Evolutionary conservation across 2,888 invertebrate species (phyloP), one percentile per base, ranked within the genome.

Genomic region (Acrobasis suavella): DNA sequence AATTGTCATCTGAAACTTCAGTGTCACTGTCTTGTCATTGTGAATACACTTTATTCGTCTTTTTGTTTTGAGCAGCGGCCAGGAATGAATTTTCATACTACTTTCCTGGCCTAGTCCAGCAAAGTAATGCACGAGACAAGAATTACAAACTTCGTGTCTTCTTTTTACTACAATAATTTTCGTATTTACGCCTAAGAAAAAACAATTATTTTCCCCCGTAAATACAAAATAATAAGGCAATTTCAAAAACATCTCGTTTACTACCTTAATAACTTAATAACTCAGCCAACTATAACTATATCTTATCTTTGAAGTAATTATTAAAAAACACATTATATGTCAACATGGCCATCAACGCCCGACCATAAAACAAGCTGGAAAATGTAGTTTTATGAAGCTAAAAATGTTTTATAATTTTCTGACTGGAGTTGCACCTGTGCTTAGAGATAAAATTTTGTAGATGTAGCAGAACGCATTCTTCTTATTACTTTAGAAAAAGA

Each of bases 261-360:
- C 58, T n/a, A 37, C 12, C 22, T 50, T 49, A 59, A 59, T 49
- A 49, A 59, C 58, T 59, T 59, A 32, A 59, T 59, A 59, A 49
- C 49, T 49, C 32, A 46, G 17, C 58, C 32, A 9, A 15, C 58
- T 32, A 39, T 14, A 46, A 14, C 14, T n/a, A 49, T 50, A 59
- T 59, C 58, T 59, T 50, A 59, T 59, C 58, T 15, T 15, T 0
- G 0, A 14, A 16, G 58, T 59, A 59, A 59, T 59, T 59, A 59
- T 17, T 59, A 50, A 50, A 50, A 46, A 50, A 50, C 17, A 59
- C 49, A 59, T 59, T 59, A 59, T 37, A 49, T 50, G 58, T 59
- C 58, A 50, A 16, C 58, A 42, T 14, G 9, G 32, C 14, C 58
- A 37, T 59, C 58, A 22, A 32, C 42, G 14, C 54, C 22, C 56